Conservation (phyloP, 1,140 invertebrate genomes). For the Bradysia coprophila region DNA sequence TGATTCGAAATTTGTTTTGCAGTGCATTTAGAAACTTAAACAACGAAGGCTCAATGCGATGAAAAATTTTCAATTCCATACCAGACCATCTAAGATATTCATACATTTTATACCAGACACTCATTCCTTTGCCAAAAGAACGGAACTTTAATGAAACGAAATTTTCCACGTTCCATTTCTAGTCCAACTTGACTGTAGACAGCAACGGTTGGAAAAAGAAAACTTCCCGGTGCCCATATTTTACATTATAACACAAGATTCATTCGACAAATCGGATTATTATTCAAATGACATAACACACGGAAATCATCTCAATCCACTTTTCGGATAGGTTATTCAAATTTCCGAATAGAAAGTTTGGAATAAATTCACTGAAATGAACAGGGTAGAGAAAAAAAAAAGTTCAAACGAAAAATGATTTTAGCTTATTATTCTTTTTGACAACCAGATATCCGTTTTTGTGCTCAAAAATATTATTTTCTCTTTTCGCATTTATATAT, state of each 20-base stretch:
- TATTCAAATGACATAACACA: not conserved
- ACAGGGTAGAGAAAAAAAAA: not conserved
- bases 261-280: not conserved
- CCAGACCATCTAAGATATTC: too few species aligned
- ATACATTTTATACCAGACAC: too few species aligned
- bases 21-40: not conserved
- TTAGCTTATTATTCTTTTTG: slow-evolving; percentile 2
- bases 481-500: not conserved
- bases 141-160: too few species aligned
- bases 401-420: slow-evolving; percentile 1
- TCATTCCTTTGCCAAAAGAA: too few species aligned
- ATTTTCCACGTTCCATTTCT: too few species aligned
- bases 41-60: not conserved
- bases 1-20: not conserved
- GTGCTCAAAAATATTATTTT: not conserved
- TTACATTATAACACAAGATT: not conserved
- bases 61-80: too few species aligned
- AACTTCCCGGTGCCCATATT: too few species aligned
- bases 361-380: not conserved
- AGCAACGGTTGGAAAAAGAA: too few species aligned
- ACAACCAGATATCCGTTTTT: slow-evolving; percentile 3
- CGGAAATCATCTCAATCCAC: too few species aligned
- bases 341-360: too few species aligned
- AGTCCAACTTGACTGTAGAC: too few species aligned
- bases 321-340: too few species aligned